phyloP scores from a whole-genome alignment of 1,140 invertebrate genomes.

The Vollenhovia emeryi region DNA sequence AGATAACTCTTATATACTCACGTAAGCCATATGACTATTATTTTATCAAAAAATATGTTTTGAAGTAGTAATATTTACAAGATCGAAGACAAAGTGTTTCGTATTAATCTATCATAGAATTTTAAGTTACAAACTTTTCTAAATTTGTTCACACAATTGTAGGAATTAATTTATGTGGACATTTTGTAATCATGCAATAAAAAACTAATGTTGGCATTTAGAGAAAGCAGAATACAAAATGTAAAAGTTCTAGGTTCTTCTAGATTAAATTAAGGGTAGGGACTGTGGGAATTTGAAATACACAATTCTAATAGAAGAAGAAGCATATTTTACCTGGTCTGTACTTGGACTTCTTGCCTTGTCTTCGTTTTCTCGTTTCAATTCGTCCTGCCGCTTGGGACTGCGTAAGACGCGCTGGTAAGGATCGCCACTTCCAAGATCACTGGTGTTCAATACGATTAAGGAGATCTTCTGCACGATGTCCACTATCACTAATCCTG shows the following conservation, averaged over 20 bases:
- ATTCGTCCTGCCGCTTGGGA: slow-evolving; percentile 89
- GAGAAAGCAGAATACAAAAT: slow-evolving; percentile 69
- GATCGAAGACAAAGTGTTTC: slow-evolving; percentile 29
- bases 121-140: not conserved
- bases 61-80: slow-evolving; percentile 4
- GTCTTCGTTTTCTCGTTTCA: slow-evolving; percentile 87
- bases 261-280: slow-evolving; percentile 35
- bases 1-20: not conserved
- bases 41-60: slow-evolving; percentile 3
- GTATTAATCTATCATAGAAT: slow-evolving; percentile 23
- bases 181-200: slow-evolving; percentile 71
- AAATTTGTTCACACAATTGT: not conserved
- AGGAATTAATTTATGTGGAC: slow-evolving; percentile 59
- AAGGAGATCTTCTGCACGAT: slow-evolving; percentile 96
- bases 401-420: slow-evolving; percentile 94
- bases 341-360: slow-evolving; percentile 94
- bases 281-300: slow-evolving; percentile 45
- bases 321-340: slow-evolving; percentile 92
- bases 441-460: slow-evolving; percentile 93
- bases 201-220: slow-evolving; percentile 57
- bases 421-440: slow-evolving; percentile 96
- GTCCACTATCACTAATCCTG: slow-evolving; percentile 97
- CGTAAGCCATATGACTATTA: not conserved
- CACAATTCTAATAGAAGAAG: slow-evolving; percentile 40
- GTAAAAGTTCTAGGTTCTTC: slow-evolving; percentile 53